Percentiles rank a stretch among this genome's conserved stretches.
phyloP scores from a whole-genome alignment of 1,140 invertebrate species.

The Tetramorium alpestre region DNA sequence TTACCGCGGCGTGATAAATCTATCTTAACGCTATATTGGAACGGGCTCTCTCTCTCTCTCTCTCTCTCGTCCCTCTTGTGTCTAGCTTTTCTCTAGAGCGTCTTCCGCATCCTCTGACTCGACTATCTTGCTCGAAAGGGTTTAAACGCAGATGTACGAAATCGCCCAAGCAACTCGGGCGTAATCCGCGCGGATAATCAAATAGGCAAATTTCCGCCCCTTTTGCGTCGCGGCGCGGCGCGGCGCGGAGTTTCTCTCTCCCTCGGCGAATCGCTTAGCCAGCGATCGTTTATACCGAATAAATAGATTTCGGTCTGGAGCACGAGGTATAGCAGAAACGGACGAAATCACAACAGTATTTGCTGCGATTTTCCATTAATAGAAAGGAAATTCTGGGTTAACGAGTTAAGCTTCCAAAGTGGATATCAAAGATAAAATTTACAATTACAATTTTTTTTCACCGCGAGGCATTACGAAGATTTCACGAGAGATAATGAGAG shows the following conservation, averaged over 20 bases:
- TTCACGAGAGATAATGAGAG: background rate
- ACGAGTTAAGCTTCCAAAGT: background rate
- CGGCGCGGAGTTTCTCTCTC: background rate
- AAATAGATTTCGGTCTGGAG: slow-evolving; percentile 40
- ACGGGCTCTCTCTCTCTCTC: background rate
- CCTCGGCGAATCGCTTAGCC: slow-evolving; percentile 11
- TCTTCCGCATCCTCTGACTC: background rate
- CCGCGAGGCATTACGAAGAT: background rate
- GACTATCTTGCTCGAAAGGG: slow-evolving; percentile 32
- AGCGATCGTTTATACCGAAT: slow-evolving; percentile 46
- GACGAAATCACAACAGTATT: background rate
- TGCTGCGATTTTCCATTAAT: background rate
- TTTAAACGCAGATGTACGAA: slow-evolving; percentile 57
- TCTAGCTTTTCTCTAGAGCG: background rate
- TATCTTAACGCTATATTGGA: slow-evolving; percentile 42
- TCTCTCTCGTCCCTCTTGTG: background rate
- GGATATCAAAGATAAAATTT: slow-evolving; percentile 10
- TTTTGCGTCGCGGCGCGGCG: slow-evolving; percentile 16
- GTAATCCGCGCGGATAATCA: slow-evolving; percentile 53
- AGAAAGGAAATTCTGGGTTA: background rate
- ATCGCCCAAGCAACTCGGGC: slow-evolving; percentile 42
- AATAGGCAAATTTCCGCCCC: slow-evolving; percentile 56
- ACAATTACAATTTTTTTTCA: slow-evolving; percentile 4
- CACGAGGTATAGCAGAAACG: background rate
- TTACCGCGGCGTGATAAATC: slow-evolving; percentile 65